phyloP scores from a whole-genome alignment of 2,797 vertebrate species.

The Pampus argenteus region DNA sequence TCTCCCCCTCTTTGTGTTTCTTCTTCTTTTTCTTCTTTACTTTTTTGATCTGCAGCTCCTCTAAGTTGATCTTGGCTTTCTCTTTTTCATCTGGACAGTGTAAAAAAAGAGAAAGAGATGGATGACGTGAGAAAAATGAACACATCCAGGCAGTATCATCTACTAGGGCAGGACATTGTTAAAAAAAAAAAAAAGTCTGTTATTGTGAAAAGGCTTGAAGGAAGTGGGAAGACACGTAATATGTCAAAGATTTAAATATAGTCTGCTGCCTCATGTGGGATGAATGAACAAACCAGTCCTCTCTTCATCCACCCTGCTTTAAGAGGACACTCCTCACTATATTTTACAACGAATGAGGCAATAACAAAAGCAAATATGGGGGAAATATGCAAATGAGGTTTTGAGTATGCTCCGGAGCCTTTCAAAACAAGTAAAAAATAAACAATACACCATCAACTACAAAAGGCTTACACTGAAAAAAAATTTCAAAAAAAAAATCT shows the following conservation, averaged over 20 bases:
- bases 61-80: conserved; percentile 89
- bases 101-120: not conserved
- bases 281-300: conserved; percentile 21
- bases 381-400: not conserved
- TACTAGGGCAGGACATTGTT: not conserved
- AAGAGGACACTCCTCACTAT: conserved; percentile 10
- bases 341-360: not conserved
- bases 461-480: not conserved
- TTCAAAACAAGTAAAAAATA: not conserved
- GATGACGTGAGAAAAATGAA: not conserved
- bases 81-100: conserved; percentile 88
- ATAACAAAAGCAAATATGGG: not conserved
- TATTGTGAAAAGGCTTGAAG: conserved; percentile 12
- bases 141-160: not conserved
- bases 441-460: not conserved
- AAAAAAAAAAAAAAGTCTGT: conserved; percentile 2
- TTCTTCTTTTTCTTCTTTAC: conserved; percentile 99
- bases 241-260: conserved; percentile 15
- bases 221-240: not conserved
- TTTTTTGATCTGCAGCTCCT: conserved; percentile 96
- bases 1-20: conserved; percentile 99
- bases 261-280: conserved; percentile 10
- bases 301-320: conserved; percentile 11
- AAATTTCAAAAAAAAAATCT: not conserved
- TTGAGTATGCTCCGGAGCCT: not conserved